These are phyloP conservation scores for Priocnemis perturbator DNA, from an alignment of 2,888 invertebrate genomes.

Conservation along the genomic window DNA sequence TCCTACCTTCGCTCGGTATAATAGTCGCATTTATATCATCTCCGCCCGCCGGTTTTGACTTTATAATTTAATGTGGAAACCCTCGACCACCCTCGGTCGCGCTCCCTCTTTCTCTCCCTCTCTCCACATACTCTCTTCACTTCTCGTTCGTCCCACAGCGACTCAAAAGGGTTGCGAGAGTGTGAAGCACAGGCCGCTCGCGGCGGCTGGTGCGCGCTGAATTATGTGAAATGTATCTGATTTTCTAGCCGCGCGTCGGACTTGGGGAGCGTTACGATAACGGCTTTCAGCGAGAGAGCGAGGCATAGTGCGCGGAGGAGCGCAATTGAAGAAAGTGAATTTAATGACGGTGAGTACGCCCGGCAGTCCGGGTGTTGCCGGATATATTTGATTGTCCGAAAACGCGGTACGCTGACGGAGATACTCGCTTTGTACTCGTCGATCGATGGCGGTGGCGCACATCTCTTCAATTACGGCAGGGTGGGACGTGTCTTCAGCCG, in stretches of 20 bases:
- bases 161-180: slow-evolving; percentile 57
- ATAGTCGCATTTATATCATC: slow-evolving; percentile 75
- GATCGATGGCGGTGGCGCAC: too few relatives aligned
- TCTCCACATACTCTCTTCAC: neutral
- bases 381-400: too few relatives aligned
- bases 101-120: slow-evolving; percentile 6
- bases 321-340: too few relatives aligned
- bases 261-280: slow-evolving; percentile 13
- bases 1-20: slow-evolving; percentile 61
- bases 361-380: too few relatives aligned
- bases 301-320: too few relatives aligned
- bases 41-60: slow-evolving; percentile 71
- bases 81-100: slow-evolving; percentile 43
- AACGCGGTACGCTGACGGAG: too few relatives aligned
- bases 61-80: slow-evolving; percentile 72
- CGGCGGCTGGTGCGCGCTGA: slow-evolving; percentile 41
- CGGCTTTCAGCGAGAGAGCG: neutral
- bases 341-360: too few relatives aligned
- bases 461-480: too few relatives aligned
- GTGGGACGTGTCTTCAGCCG: too few relatives aligned
- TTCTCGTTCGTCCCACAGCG: slow-evolving; percentile 24
- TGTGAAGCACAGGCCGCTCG: slow-evolving; percentile 23
- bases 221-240: slow-evolving; percentile 63
- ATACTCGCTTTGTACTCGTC: too few relatives aligned
- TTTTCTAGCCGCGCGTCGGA: slow-evolving; percentile 43